Conservation (phyloP, 2,113 vertebrate genomes). For the Phrynocephalus versicolor region DNA sequence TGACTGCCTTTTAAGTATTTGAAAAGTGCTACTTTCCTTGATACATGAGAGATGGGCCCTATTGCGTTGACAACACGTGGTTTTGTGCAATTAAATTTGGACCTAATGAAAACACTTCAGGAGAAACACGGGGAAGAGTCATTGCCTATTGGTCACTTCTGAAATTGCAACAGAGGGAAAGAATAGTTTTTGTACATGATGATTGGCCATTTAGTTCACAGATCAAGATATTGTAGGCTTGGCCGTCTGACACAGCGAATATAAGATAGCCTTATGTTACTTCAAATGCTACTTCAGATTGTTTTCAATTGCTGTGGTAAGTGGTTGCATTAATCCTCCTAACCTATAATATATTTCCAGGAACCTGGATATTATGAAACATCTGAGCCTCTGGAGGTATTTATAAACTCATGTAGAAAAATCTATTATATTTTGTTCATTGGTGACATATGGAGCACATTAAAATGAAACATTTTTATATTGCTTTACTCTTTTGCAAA, state of each 20-base stretch:
- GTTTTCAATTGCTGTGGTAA: slow-evolving; percentile 46
- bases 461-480: slow-evolving; percentile 63
- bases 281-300: slow-evolving; percentile 47
- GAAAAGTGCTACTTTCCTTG: neutral
- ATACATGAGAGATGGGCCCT: slow-evolving; percentile 2
- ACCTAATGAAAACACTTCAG: slow-evolving; percentile 20
- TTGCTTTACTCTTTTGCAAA: slow-evolving; percentile 58
- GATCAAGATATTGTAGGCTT: slow-evolving; percentile 29
- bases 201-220: neutral
- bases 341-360: slow-evolving; percentile 43
- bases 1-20: neutral
- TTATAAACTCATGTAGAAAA: slow-evolving; percentile 57
- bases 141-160: neutral
- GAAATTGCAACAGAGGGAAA: slow-evolving; percentile 1
- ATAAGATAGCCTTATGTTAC: slow-evolving; percentile 12
- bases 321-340: slow-evolving; percentile 32
- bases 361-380: slow-evolving; percentile 53
- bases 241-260: slow-evolving; percentile 22
- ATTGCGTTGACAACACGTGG: slow-evolving; percentile 7
- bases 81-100: slow-evolving; percentile 1
- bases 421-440: slow-evolving; percentile 52
- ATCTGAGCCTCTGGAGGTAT: slow-evolving; percentile 49
- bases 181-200: neutral
- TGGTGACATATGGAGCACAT: slow-evolving; percentile 54
- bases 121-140: neutral